Conservation (phyloP, 2,113 vertebrate species). For the Lepus europaeus region DNA sequence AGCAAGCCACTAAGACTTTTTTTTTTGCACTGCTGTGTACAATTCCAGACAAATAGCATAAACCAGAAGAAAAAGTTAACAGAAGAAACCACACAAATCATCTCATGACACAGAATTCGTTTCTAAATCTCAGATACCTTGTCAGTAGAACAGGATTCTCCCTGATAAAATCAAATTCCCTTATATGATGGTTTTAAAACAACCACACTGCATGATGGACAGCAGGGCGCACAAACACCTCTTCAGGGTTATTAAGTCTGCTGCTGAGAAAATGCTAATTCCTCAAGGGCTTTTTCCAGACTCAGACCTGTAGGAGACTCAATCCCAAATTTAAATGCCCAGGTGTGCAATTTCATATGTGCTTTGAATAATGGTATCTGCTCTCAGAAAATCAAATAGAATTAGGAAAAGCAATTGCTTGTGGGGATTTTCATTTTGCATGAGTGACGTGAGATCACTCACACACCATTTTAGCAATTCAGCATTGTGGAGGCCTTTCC, state of each 20-base stretch:
- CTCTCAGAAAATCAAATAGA: constrained; percentile 81
- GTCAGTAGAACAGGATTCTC: not conserved
- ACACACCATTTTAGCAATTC: constrained; percentile 44
- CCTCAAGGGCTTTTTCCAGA: constrained; percentile 19
- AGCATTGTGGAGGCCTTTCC: constrained; percentile 5
- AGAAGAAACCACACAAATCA: constrained; percentile 72
- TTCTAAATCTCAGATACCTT: constrained; percentile 51
- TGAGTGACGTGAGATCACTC: constrained; percentile 59
- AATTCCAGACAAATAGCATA: constrained; percentile 57
- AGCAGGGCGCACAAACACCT: constrained; percentile 14
- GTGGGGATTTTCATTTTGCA: constrained; percentile 71
- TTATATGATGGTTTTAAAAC: constrained; percentile 5
- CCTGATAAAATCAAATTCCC: constrained; percentile 60
- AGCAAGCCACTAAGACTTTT: constrained; percentile 63
- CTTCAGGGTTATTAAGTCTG: constrained; percentile 28
- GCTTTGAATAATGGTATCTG: constrained; percentile 65
- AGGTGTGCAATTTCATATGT: constrained; percentile 66
- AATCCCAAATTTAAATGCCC: constrained; percentile 65
- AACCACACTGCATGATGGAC: not conserved
- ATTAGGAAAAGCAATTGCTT: constrained; percentile 77
- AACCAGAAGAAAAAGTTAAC: constrained; percentile 74
- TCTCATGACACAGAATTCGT: not conserved
- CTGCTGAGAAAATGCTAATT: constrained; percentile 62
- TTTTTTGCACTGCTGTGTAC: constrained; percentile 59
- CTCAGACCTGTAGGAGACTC: not conserved